Evolutionary conservation across 1,140 invertebrate genomes (phyloP).

Genomic region (Elymnias hypermnestra): DNA sequence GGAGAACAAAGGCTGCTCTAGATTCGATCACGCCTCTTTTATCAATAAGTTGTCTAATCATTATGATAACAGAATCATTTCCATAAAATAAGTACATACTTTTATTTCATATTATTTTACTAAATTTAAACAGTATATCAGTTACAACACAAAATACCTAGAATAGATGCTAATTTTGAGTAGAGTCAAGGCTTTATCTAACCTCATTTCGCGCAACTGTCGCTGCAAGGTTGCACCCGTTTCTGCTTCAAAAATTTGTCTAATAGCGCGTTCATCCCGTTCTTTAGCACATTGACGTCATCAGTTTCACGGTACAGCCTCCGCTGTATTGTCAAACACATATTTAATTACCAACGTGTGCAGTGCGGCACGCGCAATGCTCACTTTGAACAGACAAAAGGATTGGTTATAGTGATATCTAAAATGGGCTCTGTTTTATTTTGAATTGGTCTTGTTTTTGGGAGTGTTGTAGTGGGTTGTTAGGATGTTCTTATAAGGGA

Average conservation of each 20-base stretch:
- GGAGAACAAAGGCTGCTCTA: no score
- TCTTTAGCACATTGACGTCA: constrained; percentile 64
- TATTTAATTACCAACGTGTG: constrained; percentile 73
- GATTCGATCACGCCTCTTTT: no score
- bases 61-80: no score
- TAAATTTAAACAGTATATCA: no score
- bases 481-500: constrained; percentile 29
- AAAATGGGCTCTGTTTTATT: constrained; percentile 13
- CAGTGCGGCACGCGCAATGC: constrained; percentile 65
- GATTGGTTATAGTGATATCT: not conserved
- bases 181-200: constrained; percentile 10
- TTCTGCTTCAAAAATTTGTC: constrained; percentile 24
- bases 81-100: no score
- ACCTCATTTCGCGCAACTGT: constrained; percentile 18
- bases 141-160: no score
- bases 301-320: constrained; percentile 57
- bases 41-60: no score
- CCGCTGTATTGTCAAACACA: constrained; percentile 71
- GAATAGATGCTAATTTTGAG: constrained; percentile 6
- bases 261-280: constrained; percentile 35
- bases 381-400: constrained; percentile 21
- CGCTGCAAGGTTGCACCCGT: constrained; percentile 9
- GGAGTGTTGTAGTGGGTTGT: constrained; percentile 9
- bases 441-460: constrained; percentile 15
- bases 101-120: no score